These are phyloP conservation scores for Aproaerema taeniolella DNA, from an alignment of 2,888 invertebrate genomes.

Conservation along the genomic window DNA sequence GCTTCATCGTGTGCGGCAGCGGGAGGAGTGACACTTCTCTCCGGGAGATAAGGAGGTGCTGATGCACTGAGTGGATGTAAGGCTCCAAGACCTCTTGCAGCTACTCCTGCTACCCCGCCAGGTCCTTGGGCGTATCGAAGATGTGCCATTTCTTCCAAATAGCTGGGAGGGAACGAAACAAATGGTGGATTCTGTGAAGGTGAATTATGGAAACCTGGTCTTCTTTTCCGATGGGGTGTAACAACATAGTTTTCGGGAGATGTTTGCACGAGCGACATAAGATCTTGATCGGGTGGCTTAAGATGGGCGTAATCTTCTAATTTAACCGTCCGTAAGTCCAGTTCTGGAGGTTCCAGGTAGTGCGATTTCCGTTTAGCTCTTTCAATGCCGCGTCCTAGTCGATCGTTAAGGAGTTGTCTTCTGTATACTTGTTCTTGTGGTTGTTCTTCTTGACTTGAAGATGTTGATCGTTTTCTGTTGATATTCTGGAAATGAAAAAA, in stretches of 20 bases:
- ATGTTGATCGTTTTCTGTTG: conserved; percentile 65
- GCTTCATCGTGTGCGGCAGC: conserved; percentile 76
- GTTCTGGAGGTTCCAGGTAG: conserved; percentile 82
- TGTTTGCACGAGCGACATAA: conserved; percentile 81
- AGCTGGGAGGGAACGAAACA: conserved; percentile 87
- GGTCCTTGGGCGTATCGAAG: conserved; percentile 79
- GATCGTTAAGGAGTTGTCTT: conserved; percentile 78
- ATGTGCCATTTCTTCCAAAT: conserved; percentile 83
- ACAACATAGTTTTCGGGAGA: conserved; percentile 91
- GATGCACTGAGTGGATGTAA: conserved; percentile 83
- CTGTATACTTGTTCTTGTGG: conserved; percentile 76
- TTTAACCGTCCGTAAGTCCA: conserved; percentile 80
- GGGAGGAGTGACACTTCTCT: conserved; percentile 79
- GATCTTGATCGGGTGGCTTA: conserved; percentile 83
- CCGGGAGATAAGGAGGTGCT: conserved; percentile 83
- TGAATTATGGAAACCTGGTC: conserved; percentile 92
- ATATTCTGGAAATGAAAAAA: conserved; percentile 49
- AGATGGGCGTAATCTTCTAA: conserved; percentile 82
- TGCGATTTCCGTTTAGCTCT: conserved; percentile 80
- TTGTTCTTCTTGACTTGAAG: conserved; percentile 71
- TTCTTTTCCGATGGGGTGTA: conserved; percentile 90
- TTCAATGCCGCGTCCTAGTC: conserved; percentile 79
- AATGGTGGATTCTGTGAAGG: conserved; percentile 93
- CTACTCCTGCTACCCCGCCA: conserved; percentile 77
- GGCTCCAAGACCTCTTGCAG: conserved; percentile 65